phyloP scores from a whole-genome alignment of 2,113 vertebrate genomes.

The Polyodon spathula region DNA sequence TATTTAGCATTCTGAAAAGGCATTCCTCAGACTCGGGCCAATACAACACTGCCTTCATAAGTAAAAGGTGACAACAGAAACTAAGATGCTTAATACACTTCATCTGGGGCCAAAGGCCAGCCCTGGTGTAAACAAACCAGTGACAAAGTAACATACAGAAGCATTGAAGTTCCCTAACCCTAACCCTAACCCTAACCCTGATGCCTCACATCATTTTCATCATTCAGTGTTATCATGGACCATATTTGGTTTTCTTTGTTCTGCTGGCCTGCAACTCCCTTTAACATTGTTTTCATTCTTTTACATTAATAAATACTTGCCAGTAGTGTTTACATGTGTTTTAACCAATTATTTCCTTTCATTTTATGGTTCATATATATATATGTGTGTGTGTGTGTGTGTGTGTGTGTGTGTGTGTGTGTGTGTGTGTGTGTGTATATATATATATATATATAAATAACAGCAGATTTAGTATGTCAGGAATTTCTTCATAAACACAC shows the following conservation, averaged over 20 bases:
- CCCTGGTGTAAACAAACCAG: constrained; percentile 49
- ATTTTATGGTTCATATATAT: too few species aligned
- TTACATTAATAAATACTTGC: too few species aligned
- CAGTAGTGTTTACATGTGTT: too few species aligned
- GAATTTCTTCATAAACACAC: too few species aligned
- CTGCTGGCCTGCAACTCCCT: neutral
- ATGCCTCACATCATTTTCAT: constrained; percentile 46
- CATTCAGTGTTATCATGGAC: constrained; percentile 38
- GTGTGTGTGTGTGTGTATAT: too few species aligned
- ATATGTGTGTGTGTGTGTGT: too few species aligned
- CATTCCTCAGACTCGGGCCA: constrained; percentile 46
- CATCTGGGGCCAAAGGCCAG: constrained; percentile 44
- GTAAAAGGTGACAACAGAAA: constrained; percentile 45
- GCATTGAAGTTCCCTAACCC: constrained; percentile 55
- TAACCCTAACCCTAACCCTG: too few species aligned
- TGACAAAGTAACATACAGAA: constrained; percentile 52
- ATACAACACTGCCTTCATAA: constrained; percentile 39
- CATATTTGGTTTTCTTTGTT: constrained; percentile 38
- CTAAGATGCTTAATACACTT: constrained; percentile 52
- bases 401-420: too few species aligned
- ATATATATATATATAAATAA: too few species aligned
- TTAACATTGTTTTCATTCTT: too few species aligned
- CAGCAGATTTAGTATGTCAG: too few species aligned
- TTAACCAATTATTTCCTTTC: too few species aligned
- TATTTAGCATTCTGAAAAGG: constrained; percentile 52